Conservation (phyloP, 1,140 invertebrate genomes). For the Trichogramma pretiosum region DNA sequence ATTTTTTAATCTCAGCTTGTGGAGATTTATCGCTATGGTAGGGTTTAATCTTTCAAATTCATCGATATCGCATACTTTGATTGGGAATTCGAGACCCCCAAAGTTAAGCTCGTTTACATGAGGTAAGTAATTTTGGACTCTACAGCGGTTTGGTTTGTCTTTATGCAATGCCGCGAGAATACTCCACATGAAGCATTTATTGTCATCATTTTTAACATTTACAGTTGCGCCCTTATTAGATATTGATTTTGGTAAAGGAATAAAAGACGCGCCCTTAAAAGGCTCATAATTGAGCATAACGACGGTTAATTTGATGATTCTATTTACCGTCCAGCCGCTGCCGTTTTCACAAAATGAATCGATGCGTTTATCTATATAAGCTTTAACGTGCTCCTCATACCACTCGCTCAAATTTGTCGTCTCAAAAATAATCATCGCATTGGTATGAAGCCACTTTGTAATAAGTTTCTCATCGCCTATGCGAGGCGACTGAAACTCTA, state of each 20-base stretch:
- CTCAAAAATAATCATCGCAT: too few relatives aligned
- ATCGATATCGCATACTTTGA: not conserved
- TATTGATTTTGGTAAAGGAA: not conserved
- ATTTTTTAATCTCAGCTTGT: not conserved
- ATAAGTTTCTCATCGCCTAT: too few relatives aligned
- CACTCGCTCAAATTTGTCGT: not conserved
- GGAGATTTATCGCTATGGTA: not conserved
- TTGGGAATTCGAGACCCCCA: not conserved
- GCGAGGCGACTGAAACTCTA: too few relatives aligned
- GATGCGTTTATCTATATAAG: not conserved
- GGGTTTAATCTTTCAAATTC: not conserved
- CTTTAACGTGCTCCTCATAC: not conserved
- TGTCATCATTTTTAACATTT: not conserved
- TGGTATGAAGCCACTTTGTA: too few relatives aligned
- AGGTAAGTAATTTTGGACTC: not conserved
- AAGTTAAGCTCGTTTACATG: not conserved
- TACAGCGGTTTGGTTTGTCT: not conserved
- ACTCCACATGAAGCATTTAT: not conserved
- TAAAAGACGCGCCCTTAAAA: not conserved
- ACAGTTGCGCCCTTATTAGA: not conserved
- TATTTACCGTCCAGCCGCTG: not conserved
- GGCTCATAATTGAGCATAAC: not conserved
- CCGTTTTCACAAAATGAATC: not conserved
- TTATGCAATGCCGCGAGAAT: not conserved
- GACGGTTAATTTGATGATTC: not conserved